Evolutionary conservation across 2,888 invertebrate genomes (phyloP).

Genomic region (Zonitis immaculata): DNA sequence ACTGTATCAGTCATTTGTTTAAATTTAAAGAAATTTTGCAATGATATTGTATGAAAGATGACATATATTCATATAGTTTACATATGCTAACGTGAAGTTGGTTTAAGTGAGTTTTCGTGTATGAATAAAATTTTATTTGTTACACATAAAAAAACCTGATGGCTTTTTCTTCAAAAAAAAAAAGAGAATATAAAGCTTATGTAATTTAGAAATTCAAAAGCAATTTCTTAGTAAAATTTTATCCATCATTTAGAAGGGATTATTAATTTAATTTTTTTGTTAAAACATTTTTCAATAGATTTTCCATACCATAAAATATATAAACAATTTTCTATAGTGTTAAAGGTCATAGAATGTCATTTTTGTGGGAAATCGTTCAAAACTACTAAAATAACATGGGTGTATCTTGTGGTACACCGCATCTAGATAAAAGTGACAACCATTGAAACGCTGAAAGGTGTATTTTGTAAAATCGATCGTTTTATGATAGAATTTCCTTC

Average conservation of each 20-base stretch:
- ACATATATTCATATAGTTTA: conserved; percentile 13
- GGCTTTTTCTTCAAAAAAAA: neutral
- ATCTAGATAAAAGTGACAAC: conserved; percentile 19
- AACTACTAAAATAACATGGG: conserved; percentile 10
- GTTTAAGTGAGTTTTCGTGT: conserved; percentile 19
- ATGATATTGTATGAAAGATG: conserved; percentile 16
- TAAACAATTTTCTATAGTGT: conserved; percentile 9
- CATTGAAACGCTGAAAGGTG: conserved; percentile 15
- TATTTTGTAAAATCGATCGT: conserved; percentile 10
- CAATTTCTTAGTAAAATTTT: no score
- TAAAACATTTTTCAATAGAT: neutral
- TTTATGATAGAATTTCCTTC: conserved; percentile 8
- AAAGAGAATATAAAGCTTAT: neutral
- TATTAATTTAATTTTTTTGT: conserved; percentile 4
- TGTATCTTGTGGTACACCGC: conserved; percentile 10
- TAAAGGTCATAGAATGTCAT: conserved; percentile 10
- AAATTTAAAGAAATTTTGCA: conserved; percentile 10
- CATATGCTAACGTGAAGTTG: conserved; percentile 14
- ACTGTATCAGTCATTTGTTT: conserved; percentile 8
- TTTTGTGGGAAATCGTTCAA: conserved; percentile 16
- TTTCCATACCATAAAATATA: conserved; percentile 8
- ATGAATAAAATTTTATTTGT: conserved; percentile 15
- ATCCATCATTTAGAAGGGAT: no score
- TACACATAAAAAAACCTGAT: neutral
- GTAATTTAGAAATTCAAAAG: neutral